phyloP scores from a whole-genome alignment of 1,140 invertebrate genomes.

The Chelonus insularis region DNA sequence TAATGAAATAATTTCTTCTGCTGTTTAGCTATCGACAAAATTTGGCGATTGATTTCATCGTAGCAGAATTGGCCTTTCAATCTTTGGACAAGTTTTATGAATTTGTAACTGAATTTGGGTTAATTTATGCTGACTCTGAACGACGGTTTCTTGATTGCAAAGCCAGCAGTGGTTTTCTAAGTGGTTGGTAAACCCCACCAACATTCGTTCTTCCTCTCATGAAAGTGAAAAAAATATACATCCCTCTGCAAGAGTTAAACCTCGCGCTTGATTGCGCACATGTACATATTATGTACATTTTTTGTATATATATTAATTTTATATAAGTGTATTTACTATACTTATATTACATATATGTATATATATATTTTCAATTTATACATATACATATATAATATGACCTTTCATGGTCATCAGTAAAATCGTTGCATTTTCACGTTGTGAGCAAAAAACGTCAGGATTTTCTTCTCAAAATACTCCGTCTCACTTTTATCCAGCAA shows the following conservation, averaged over 20 bases:
- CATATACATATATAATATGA: neutral
- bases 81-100: constrained; percentile 79
- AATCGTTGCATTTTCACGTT: neutral
- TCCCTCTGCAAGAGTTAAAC: neutral
- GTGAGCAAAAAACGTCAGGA: neutral
- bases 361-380: constrained; percentile 1
- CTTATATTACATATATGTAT: constrained; percentile 3
- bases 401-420: neutral
- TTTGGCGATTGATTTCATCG: constrained; percentile 82
- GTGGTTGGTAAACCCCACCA: constrained; percentile 51
- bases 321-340: constrained; percentile 6
- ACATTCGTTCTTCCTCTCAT: constrained; percentile 4
- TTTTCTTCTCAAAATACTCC: neutral
- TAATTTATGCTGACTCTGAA: constrained; percentile 73
- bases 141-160: constrained; percentile 84
- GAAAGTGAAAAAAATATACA: constrained; percentile 6
- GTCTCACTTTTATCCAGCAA: neutral
- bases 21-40: constrained; percentile 90
- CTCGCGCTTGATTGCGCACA: neutral
- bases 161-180: constrained; percentile 69
- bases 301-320: neutral
- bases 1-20: constrained; percentile 57
- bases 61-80: constrained; percentile 84
- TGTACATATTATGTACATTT: constrained; percentile 16
- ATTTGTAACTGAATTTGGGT: constrained; percentile 81